A percentile compares a stretch with the other conserved stretches of the same genome.
Conservation (phyloP, 2,113 vertebrate species). For the Vicugna pacos region DNA sequence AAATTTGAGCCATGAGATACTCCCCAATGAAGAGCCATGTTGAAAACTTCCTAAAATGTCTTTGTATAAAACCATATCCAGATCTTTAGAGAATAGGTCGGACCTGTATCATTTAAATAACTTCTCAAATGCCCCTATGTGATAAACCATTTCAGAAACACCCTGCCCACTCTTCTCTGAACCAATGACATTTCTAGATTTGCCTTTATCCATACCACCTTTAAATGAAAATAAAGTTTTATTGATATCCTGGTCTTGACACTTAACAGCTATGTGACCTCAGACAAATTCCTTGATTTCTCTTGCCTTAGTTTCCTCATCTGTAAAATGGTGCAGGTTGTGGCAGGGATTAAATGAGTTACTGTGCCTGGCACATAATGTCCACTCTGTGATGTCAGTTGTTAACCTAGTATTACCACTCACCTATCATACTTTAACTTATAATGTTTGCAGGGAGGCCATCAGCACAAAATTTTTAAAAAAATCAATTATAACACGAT, state of each 20-base stretch:
- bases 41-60: background rate
- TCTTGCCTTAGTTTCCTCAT: background rate
- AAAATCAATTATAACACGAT: background rate
- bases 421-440: background rate
- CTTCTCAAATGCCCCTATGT: background rate
- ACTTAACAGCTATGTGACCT: background rate
- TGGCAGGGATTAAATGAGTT: background rate
- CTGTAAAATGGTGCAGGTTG: background rate
- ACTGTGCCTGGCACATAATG: background rate
- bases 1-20: constrained; percentile 34
- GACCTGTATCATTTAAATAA: background rate
- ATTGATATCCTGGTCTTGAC: background rate
- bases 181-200: background rate
- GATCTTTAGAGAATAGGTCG: constrained; percentile 7
- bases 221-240: background rate
- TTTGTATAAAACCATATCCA: background rate
- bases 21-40: background rate
- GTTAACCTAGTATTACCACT: background rate
- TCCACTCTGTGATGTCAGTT: background rate
- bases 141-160: constrained; percentile 4
- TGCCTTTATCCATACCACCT: background rate
- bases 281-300: background rate
- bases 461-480: background rate
- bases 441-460: constrained; percentile 27
- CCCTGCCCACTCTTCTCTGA: background rate